These are phyloP conservation scores for Drosophila greeni DNA, from an alignment of 2,888 invertebrate species.

Conservation along the genomic window DNA sequence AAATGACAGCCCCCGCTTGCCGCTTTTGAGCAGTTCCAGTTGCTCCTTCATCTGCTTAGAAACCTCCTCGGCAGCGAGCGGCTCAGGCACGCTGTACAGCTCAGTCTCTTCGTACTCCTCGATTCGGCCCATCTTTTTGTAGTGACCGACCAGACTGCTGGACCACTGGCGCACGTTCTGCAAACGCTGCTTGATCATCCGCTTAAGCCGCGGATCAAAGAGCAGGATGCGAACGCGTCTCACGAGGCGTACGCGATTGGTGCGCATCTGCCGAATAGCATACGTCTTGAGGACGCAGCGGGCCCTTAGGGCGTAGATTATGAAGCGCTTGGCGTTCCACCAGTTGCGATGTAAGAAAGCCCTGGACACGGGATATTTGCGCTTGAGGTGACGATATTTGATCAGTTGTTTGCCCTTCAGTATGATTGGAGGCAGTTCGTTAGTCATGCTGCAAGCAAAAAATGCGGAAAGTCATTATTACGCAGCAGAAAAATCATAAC, in stretches of 20 bases:
- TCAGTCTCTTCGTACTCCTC: slow-evolving; percentile 65
- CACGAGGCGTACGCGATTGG: slow-evolving; percentile 59
- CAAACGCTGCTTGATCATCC: slow-evolving; percentile 60
- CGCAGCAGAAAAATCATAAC: slow-evolving; percentile 4
- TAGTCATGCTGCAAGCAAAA: slow-evolving; percentile 48
- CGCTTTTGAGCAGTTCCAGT: slow-evolving; percentile 72
- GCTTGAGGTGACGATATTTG: slow-evolving; percentile 61
- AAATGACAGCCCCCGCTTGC: slow-evolving; percentile 66
- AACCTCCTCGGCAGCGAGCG: slow-evolving; percentile 63
- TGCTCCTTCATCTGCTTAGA: slow-evolving; percentile 76
- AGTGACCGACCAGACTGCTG: slow-evolving; percentile 57
- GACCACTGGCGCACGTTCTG: slow-evolving; percentile 74
- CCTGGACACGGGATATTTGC: slow-evolving; percentile 72
- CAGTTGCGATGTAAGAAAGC: slow-evolving; percentile 68
- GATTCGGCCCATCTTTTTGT: slow-evolving; percentile 56
- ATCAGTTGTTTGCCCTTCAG: slow-evolving; percentile 56
- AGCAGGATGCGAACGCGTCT: slow-evolving; percentile 62
- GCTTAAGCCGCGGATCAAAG: slow-evolving; percentile 70
- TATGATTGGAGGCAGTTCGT: slow-evolving; percentile 50
- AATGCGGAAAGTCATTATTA: slow-evolving; percentile 6
- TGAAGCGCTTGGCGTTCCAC: slow-evolving; percentile 67
- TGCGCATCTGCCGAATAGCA: slow-evolving; percentile 59
- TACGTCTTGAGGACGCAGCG: slow-evolving; percentile 68
- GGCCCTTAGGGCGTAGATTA: slow-evolving; percentile 68
- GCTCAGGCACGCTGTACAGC: slow-evolving; percentile 46